phyloP scores from a whole-genome alignment of 2,888 invertebrate species.

The Luperina nickerlii region DNA sequence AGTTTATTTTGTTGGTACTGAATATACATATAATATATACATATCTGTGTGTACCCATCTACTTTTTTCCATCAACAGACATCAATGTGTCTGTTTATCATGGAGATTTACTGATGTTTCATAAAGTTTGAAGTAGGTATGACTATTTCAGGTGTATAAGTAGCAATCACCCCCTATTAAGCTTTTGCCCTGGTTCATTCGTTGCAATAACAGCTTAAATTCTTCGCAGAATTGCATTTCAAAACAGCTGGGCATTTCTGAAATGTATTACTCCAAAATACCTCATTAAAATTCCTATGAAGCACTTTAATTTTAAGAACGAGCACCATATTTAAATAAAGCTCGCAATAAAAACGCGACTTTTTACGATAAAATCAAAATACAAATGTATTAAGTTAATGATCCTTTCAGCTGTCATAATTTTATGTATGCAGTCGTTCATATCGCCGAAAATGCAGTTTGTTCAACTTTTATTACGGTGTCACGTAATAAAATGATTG shows the following conservation, averaged over 20 bases:
- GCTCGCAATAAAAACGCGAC: slow-evolving; percentile 43
- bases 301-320: slow-evolving; percentile 30
- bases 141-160: not conserved
- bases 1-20: not conserved
- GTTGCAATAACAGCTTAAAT: not conserved
- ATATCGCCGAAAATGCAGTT: slow-evolving; percentile 73
- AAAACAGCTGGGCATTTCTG: not conserved
- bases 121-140: not conserved
- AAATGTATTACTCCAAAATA: not conserved
- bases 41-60: not conserved
- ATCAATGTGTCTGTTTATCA: too few relatives aligned
- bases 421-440: slow-evolving; percentile 51
- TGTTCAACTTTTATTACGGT: slow-evolving; percentile 81
- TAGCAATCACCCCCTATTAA: not conserved
- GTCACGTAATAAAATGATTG: slow-evolving; percentile 85
- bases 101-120: not conserved
- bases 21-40: too few relatives aligned
- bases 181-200: not conserved
- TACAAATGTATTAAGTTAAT: slow-evolving; percentile 56
- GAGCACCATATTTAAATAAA: slow-evolving; percentile 40
- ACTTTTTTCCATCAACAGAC: not conserved
- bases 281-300: slow-evolving; percentile 31
- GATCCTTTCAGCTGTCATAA: slow-evolving; percentile 55
- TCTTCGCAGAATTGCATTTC: not conserved
- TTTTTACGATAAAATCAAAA: slow-evolving; percentile 49